phyloP scores from a whole-genome alignment of 2,113 vertebrate species.

The Phocoena sinus region DNA sequence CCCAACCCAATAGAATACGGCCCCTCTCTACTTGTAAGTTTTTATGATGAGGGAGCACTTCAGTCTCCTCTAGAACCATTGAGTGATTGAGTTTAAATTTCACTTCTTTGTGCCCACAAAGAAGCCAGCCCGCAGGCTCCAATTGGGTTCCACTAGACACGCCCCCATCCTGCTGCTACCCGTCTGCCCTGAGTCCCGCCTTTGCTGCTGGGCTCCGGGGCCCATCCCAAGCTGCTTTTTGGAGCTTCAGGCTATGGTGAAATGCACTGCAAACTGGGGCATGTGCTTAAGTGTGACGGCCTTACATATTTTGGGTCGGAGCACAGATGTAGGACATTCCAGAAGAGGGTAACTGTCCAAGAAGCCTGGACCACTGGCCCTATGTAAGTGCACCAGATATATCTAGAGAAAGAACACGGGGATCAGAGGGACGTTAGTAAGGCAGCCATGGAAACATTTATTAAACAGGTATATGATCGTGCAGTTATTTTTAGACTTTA shows the following conservation, averaged over 20 bases:
- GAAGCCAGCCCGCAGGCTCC: not conserved
- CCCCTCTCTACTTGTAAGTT: not conserved
- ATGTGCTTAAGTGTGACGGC: not conserved
- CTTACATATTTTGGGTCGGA: not conserved
- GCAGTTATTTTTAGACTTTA: not conserved
- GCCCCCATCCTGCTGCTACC: rapidly evolving
- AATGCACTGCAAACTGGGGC: not conserved
- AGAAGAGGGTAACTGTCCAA: not conserved
- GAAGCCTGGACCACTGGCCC: not conserved
- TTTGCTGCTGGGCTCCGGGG: not conserved
- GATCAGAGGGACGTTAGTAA: rapidly evolving
- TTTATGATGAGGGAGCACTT: not conserved
- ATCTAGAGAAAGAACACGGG: not conserved
- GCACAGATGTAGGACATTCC: not conserved
- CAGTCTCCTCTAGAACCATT: not conserved
- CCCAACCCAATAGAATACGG: too few species aligned
- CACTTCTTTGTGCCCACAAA: not conserved
- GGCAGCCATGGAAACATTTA: not conserved
- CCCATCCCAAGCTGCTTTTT: not conserved
- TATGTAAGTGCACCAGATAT: not conserved
- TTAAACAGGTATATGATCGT: not conserved
- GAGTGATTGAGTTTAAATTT: not conserved
- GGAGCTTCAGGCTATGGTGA: not conserved
- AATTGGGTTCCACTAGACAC: not conserved
- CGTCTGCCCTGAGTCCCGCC: not conserved